A percentile compares a stretch with the other conserved stretches of the same genome.
phyloP scores from a whole-genome alignment of 2,797 vertebrate genomes.

The Apodemus agrarius region DNA sequence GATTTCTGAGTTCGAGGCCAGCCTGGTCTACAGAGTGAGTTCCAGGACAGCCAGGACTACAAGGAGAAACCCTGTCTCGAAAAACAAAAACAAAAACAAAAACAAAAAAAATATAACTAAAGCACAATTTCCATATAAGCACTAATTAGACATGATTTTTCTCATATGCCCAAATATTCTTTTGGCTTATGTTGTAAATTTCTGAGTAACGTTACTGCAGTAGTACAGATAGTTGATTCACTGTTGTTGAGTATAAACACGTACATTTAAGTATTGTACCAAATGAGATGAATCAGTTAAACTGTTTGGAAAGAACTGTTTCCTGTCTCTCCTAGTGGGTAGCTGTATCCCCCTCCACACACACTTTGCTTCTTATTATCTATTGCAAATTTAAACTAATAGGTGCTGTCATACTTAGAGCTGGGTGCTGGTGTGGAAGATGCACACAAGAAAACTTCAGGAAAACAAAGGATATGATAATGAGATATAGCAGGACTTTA shows the following conservation, averaged over 20 bases:
- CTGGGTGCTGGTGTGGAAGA: neutral
- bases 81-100: too few species aligned
- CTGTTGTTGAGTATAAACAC: neutral
- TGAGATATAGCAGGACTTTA: neutral
- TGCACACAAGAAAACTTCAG: neutral
- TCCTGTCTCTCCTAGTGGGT: slow-evolving; percentile 38
- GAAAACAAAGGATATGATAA: neutral
- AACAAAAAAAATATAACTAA: slow-evolving; percentile 58
- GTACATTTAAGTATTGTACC: neutral
- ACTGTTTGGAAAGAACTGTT: slow-evolving; percentile 17
- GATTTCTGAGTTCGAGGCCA: too few species aligned
- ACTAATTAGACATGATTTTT: slow-evolving; percentile 38
- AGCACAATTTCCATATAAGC: slow-evolving; percentile 1
- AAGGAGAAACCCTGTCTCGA: too few species aligned
- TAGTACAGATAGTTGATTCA: neutral
- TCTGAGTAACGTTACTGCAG: neutral
- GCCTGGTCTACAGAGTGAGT: too few species aligned
- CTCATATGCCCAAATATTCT: slow-evolving; percentile 41
- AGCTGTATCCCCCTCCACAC: neutral
- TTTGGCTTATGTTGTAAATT: slow-evolving; percentile 20
- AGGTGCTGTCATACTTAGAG: neutral
- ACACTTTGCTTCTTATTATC: slow-evolving; percentile 29
- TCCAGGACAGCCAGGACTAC: too few species aligned
- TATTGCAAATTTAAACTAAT: neutral
- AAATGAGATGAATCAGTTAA: neutral